Conservation (phyloP, 2,113 vertebrate species). For the Thunnus maccoyii region DNA sequence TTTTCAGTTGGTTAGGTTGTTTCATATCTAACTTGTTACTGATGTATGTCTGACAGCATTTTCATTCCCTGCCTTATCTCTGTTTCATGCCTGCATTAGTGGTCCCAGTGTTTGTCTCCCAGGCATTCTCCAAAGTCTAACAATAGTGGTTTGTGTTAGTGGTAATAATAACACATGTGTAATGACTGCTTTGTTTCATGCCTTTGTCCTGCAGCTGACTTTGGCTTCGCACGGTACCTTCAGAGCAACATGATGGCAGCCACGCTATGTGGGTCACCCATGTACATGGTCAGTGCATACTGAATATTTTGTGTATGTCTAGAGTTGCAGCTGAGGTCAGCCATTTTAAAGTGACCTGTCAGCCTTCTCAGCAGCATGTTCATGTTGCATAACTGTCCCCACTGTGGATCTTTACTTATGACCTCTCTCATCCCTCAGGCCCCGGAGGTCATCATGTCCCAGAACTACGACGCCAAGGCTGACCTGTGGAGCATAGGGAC, state of each 20-base stretch:
- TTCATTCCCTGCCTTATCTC: background rate
- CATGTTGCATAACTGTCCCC: background rate
- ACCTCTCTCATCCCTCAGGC: constrained; percentile 84
- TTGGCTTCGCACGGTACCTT: constrained; percentile 97
- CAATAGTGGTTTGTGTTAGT: constrained; percentile 39
- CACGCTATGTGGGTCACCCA: constrained; percentile 96
- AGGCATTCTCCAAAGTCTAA: constrained; percentile 12
- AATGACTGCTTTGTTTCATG: constrained; percentile 19
- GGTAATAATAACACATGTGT: constrained; percentile 50
- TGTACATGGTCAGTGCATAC: constrained; percentile 95
- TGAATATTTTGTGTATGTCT: constrained; percentile 11
- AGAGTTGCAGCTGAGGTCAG: background rate
- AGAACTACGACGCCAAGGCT: constrained; percentile 97
- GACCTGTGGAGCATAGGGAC: constrained; percentile 99
- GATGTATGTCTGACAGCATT: background rate
- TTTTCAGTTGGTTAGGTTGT: too few relatives aligned
- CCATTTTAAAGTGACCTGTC: background rate
- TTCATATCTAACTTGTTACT: background rate
- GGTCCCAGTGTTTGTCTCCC: constrained; percentile 9
- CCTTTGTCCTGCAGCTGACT: constrained; percentile 90
- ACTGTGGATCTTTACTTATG: constrained; percentile 16
- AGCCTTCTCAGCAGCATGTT: background rate
- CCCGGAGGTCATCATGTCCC: constrained; percentile 99
- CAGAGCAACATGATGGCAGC: constrained; percentile 99
- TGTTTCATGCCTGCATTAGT: background rate